Conservation (phyloP, 2,113 vertebrate genomes). For the Amblyopsis rosae region DNA sequence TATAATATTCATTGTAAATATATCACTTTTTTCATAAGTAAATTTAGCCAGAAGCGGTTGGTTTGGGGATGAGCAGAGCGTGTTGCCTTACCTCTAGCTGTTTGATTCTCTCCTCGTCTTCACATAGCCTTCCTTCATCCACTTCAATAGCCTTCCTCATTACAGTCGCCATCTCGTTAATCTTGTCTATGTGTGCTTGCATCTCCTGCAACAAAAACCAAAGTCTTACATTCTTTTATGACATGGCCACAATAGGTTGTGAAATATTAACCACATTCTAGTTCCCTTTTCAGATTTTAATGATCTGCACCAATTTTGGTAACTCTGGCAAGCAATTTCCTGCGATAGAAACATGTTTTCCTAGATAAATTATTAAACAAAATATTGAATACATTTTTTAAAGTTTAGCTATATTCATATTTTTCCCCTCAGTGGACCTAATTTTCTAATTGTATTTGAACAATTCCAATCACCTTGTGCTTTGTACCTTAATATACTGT, state of each 20-base stretch:
- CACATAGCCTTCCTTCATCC: slow-evolving; percentile 86
- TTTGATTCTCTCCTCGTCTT: slow-evolving; percentile 91
- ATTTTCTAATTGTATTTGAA: no score
- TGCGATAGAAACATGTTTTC: no score
- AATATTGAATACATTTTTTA: neutral
- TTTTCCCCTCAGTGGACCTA: neutral
- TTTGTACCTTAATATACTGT: no score
- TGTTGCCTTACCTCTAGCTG: slow-evolving; percentile 85
- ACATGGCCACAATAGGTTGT: no score
- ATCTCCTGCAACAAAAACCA: slow-evolving; percentile 80
- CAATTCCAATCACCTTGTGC: no score
- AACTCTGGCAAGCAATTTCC: no score
- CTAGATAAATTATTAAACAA: no score
- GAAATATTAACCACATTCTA: no score
- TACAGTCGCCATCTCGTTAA: slow-evolving; percentile 96
- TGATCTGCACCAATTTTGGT: no score
- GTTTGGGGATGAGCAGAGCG: neutral
- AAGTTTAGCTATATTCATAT: neutral
- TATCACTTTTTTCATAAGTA: no score
- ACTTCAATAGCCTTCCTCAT: slow-evolving; percentile 96
- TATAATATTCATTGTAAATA: no score
- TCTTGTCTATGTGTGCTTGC: slow-evolving; percentile 93
- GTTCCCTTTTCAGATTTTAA: no score
- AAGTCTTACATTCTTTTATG: neutral
- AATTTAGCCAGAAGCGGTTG: neutral